Base-by-base conservation (phyloP, 2,113 vertebrate species). In the Polyodon spathula region DNA sequence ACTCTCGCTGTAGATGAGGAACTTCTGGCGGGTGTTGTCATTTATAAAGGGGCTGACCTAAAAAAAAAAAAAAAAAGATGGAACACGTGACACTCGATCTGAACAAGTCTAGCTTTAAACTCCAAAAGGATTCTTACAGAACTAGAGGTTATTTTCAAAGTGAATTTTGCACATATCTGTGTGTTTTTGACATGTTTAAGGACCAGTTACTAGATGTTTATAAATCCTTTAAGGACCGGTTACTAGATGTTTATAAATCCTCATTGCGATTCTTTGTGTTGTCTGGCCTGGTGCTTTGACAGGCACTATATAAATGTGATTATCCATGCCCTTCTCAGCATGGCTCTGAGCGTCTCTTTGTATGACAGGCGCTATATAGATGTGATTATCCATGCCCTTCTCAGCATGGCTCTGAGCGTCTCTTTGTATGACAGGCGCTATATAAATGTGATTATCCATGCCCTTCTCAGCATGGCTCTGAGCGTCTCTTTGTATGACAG, bases 21-120 rank as follows among this genome's bases (percentile, higher is more conserved):
- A 92, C 56, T 92, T 92, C 69, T 81, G 81, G 38, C 89, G 72
- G 1, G 89, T 89, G 71, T 90, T 92, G 57, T 92, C 90, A 0
- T 91, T 89, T 75, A 92, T 92, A 65, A 92, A 90, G 15, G 90
- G 90, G 63, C 89, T 92, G 69, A 92, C 81, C 89, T 91, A 68
- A 12, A 71, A 4, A 56, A 0, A 16, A 15, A 11, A 6, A 61
- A 15, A 41, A 10, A 27, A 27, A 27, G n/a, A 27, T n/a, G n/a
- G 11, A n/a, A 46, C 1, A 14, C 37, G 27, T 27, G 27, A 27
- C 27, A 27, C 27, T 27, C 27, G 27, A 27, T 27, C 27, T 27
- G 27, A 27, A n/a, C n/a, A n/a, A n/a, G n/a, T n/a, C n/a, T n/a
- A n/a, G n/a, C n/a, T n/a, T n/a, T n/a, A n/a, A n/a, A n/a, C n/a